Evolutionary conservation across 2,888 invertebrate species (phyloP).

Genomic region (Pinctada fucata): DNA sequence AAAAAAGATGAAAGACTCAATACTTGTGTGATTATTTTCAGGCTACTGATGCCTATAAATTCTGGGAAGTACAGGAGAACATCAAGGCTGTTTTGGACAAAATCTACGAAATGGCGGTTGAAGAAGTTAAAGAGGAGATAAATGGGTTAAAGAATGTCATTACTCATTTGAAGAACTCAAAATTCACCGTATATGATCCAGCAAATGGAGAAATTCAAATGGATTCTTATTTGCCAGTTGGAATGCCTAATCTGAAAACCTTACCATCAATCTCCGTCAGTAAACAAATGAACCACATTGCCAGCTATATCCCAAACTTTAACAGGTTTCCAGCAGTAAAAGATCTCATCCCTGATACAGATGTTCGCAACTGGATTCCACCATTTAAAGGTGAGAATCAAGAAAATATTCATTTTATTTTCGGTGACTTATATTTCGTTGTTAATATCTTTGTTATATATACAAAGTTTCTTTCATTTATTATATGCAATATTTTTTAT

Average conservation of each 20-base stretch:
- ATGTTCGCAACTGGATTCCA: constrained; percentile 88
- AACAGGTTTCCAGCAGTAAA: constrained; percentile 31
- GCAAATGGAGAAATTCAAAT: constrained; percentile 53
- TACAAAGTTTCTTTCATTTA: not conserved
- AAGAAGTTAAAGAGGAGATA: constrained; percentile 50
- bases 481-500: constrained; percentile 16
- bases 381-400: constrained; percentile 87
- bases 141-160: constrained; percentile 39
- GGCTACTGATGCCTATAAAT: constrained; percentile 59
- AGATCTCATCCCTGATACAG: constrained; percentile 82
- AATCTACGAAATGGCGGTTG: constrained; percentile 33
- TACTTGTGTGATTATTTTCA: constrained; percentile 31
- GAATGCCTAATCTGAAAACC: constrained; percentile 45
- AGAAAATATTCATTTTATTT: constrained; percentile 35
- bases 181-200: constrained; percentile 49
- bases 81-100: constrained; percentile 33
- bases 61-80: constrained; percentile 60
- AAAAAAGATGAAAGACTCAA: not conserved
- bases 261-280: constrained; percentile 40
- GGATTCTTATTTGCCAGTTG: constrained; percentile 48
- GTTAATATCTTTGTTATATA: not conserved
- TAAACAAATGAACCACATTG: constrained; percentile 40
- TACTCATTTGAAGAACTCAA: constrained; percentile 31
- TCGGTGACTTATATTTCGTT: not conserved
- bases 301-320: constrained; percentile 36